phyloP scores from a whole-genome alignment of 2,888 invertebrate species.

The Nebria brevicollis region DNA sequence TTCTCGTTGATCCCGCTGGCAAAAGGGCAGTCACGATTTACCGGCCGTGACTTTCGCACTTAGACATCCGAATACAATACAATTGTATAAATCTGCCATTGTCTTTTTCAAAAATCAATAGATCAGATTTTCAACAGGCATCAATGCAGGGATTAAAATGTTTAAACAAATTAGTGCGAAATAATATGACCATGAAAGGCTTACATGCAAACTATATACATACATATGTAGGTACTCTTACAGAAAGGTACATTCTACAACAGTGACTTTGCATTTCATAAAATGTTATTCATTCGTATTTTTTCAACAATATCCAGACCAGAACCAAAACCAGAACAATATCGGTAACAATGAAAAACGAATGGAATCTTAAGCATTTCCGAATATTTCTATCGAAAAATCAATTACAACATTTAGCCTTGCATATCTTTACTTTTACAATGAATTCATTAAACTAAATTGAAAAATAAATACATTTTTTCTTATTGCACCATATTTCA shows the following conservation, averaged over 20 bases:
- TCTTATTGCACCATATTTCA: too few relatives aligned
- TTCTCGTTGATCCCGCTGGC: slow-evolving; percentile 12
- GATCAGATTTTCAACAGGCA: too few relatives aligned
- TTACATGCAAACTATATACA: background rate
- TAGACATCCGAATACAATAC: background rate
- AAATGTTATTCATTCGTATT: slow-evolving; percentile 27
- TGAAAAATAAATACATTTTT: background rate
- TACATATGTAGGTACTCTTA: background rate
- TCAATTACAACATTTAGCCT: background rate
- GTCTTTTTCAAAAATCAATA: too few relatives aligned
- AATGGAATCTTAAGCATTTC: background rate
- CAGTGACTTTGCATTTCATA: slow-evolving; percentile 28
- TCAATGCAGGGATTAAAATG: too few relatives aligned
- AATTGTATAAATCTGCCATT: too few relatives aligned
- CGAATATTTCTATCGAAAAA: background rate
- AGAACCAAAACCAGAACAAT: background rate
- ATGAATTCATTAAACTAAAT: background rate
- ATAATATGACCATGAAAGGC: slow-evolving; percentile 30
- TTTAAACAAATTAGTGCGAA: slow-evolving; percentile 20
- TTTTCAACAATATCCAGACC: slow-evolving; percentile 7
- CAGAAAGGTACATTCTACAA: slow-evolving; percentile 15
- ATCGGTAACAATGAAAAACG: background rate
- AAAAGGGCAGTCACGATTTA: background rate
- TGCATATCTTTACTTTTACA: background rate
- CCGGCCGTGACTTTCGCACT: slow-evolving; percentile 16